These are phyloP conservation scores for Mionectes macconnelli DNA, from an alignment of 2,113 vertebrate species.

Conservation along the genomic window DNA sequence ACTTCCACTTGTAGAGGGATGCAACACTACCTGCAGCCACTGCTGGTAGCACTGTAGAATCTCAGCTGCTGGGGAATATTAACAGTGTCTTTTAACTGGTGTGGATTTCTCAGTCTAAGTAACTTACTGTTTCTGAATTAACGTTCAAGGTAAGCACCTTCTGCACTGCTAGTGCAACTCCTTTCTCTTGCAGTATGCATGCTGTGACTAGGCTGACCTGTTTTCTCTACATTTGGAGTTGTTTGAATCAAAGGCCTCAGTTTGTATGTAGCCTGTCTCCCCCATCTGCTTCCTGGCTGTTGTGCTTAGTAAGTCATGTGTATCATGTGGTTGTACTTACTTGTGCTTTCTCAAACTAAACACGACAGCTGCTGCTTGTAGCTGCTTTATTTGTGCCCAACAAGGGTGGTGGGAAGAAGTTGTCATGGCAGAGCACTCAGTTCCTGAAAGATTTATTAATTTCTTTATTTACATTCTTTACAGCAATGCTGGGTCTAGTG, in stretches of 20 bases:
- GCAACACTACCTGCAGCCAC: rapidly evolving
- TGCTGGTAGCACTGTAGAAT: not conserved
- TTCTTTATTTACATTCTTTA: not conserved
- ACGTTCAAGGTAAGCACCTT: not conserved
- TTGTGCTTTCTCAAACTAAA: not conserved
- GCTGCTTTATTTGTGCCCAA: not conserved
- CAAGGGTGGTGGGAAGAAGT: not conserved
- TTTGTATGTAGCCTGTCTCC: not conserved
- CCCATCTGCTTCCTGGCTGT: not conserved
- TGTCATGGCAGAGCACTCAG: not conserved
- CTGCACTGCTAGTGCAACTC: not conserved
- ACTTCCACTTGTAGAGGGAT: not conserved
- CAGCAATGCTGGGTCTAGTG: not conserved
- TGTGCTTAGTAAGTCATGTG: not conserved
- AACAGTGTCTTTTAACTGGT: not conserved
- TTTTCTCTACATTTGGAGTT: not conserved
- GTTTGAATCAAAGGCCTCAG: not conserved
- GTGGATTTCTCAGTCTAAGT: not conserved
- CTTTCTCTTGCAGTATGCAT: not conserved
- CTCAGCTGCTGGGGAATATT: not conserved
- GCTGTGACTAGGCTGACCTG: not conserved
- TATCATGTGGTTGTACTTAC: not conserved
- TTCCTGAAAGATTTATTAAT: not conserved
- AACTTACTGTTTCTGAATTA: not conserved
- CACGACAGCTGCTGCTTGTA: not conserved